Evolutionary conservation across 1,140 invertebrate genomes (phyloP).

Genomic region (Zaprionus gabonicus): DNA sequence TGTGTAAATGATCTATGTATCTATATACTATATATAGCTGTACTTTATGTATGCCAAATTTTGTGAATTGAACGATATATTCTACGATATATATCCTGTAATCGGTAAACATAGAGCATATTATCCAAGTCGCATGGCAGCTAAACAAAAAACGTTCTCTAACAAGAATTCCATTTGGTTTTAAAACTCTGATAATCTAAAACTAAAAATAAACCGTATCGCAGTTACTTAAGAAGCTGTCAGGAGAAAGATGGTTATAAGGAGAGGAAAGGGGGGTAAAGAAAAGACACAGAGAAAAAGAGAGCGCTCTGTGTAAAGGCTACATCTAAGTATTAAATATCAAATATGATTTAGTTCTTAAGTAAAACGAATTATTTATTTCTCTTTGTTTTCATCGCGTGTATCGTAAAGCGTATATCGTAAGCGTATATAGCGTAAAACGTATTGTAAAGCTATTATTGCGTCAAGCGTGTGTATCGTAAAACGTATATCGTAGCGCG

Average conservation of each 20-base stretch:
- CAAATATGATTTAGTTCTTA: constrained; percentile 73
- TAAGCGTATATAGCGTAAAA: constrained; percentile 12
- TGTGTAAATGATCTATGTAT: constrained; percentile 3
- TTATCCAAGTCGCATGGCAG: constrained; percentile 42
- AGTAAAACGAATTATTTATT: constrained; percentile 79
- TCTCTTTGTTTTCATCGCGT: constrained; percentile 29
- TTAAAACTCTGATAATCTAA: constrained; percentile 7
- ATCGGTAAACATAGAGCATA: constrained; percentile 9
- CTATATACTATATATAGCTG: constrained; percentile 3
- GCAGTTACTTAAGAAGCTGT: constrained; percentile 64
- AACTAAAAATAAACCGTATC: constrained; percentile 33
- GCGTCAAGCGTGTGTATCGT: not conserved
- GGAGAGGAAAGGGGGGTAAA: not conserved
- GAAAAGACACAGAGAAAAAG: constrained; percentile 19
- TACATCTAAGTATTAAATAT: constrained; percentile 81
- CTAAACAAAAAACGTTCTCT: constrained; percentile 41
- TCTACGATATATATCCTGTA: constrained; percentile 26
- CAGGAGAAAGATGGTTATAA: constrained; percentile 13
- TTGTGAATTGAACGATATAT: constrained; percentile 9
- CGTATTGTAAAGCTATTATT: not conserved
- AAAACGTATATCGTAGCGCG: not conserved
- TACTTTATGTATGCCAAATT: constrained; percentile 16
- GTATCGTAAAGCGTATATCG: not conserved
- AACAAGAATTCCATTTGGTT: constrained; percentile 69
- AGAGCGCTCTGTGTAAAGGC: constrained; percentile 54